Conservation (phyloP, 2,797 vertebrate species). For the Neosilurus hyrtlii region DNA sequence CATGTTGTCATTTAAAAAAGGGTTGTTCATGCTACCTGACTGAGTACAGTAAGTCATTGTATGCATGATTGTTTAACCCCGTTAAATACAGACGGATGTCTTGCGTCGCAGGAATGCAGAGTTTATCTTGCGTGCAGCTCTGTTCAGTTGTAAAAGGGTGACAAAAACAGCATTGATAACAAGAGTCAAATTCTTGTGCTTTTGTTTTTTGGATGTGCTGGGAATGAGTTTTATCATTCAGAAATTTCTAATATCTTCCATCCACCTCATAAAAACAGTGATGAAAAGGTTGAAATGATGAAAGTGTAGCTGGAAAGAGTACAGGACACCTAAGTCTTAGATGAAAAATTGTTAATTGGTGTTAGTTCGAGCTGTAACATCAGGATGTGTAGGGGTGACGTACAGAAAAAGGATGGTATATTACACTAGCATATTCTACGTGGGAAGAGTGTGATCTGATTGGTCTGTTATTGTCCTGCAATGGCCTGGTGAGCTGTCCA, state of each 20-base stretch:
- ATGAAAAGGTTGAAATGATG: background rate
- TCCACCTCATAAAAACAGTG: background rate
- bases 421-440: background rate
- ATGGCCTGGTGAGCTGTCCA: too few species aligned
- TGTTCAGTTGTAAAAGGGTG: background rate
- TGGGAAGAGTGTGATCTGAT: too few species aligned
- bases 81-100: background rate
- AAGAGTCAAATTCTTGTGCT: conserved; percentile 2
- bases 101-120: too few species aligned
- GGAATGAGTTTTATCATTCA: background rate
- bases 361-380: background rate
- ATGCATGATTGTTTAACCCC: background rate
- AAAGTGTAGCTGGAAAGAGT: background rate
- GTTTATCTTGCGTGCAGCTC: background rate
- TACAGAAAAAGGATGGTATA: background rate
- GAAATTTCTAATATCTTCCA: background rate
- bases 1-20: background rate
- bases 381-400: too few species aligned
- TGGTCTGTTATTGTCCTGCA: too few species aligned
- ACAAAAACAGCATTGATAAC: conserved; percentile 7
- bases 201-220: background rate
- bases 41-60: too few species aligned
- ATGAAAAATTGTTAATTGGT: background rate
- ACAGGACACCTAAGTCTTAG: background rate
- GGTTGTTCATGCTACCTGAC: background rate